A percentile compares a stretch with the other conserved stretches of the same genome.
Conservation (phyloP, 2,113 vertebrate species). For the Nothocercus julius region DNA sequence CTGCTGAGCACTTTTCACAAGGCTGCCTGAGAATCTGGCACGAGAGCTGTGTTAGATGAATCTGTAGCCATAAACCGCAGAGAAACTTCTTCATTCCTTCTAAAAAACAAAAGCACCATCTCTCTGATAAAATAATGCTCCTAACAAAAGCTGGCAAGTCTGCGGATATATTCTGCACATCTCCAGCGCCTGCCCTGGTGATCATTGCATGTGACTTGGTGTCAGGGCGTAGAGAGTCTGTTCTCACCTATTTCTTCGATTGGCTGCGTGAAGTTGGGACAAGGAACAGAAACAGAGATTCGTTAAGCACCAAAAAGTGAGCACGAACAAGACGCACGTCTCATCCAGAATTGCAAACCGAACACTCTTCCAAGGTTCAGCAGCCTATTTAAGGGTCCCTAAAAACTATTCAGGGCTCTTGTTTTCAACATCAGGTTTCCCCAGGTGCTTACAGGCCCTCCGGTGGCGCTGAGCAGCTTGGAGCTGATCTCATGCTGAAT, state of each 20-base stretch:
- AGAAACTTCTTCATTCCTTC: not conserved
- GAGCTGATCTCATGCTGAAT: not conserved
- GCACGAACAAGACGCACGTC: not conserved
- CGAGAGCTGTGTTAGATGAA: not conserved
- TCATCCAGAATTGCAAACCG: not conserved
- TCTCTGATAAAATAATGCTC: not conserved
- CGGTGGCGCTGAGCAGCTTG: not conserved
- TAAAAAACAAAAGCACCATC: not conserved
- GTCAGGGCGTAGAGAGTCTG: not conserved
- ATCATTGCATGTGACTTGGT: not conserved
- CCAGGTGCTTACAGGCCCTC: not conserved
- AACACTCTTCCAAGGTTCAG: not conserved
- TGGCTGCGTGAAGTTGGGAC: not conserved
- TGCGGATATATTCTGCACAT: not conserved
- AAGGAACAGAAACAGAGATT: not conserved
- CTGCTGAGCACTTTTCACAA: not conserved
- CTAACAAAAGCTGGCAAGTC: not conserved
- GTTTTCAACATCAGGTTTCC: not conserved
- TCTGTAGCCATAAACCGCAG: not conserved
- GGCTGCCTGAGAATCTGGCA: not conserved
- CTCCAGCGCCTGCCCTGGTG: not conserved
- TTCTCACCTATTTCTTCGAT: not conserved
- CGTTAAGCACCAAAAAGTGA: not conserved
- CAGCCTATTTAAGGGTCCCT: not conserved
- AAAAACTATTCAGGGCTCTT: not conserved